These are phyloP conservation scores for Drosophila micromelanica DNA, from an alignment of 1,140 invertebrate genomes.

Conservation along the genomic window DNA sequence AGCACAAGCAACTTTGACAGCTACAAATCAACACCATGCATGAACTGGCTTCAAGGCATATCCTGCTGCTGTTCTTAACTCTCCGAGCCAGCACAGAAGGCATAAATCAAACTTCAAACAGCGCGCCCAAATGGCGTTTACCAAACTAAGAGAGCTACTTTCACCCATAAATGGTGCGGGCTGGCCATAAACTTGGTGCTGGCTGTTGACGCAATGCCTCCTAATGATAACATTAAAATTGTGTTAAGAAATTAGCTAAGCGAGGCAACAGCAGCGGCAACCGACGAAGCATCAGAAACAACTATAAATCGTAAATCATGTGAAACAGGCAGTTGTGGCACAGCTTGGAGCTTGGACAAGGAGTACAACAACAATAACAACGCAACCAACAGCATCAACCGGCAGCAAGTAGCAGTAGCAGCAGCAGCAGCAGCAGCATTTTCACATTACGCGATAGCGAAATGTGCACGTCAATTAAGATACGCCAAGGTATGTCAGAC, in stretches of 20 bases:
- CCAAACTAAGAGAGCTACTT: slow-evolving; percentile 54
- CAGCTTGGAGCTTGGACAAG: slow-evolving; percentile 24
- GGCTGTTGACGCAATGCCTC: slow-evolving; percentile 65
- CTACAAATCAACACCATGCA: slow-evolving; percentile 49
- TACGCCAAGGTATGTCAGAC: slow-evolving; percentile 77
- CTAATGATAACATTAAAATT: slow-evolving; percentile 83
- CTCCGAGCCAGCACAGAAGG: not conserved
- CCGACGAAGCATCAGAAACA: slow-evolving; percentile 18
- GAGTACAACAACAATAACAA: slow-evolving; percentile 1
- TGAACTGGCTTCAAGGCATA: not conserved
- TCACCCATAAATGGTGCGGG: slow-evolving; percentile 72
- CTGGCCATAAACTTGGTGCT: slow-evolving; percentile 53
- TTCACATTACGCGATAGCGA: slow-evolving; percentile 82
- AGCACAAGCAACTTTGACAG: slow-evolving; percentile 7
- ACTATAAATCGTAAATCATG: slow-evolving; percentile 73
- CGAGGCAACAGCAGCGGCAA: slow-evolving; percentile 9
- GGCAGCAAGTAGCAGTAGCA: slow-evolving; percentile 54
- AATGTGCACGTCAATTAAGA: slow-evolving; percentile 83
- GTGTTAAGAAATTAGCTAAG: slow-evolving; percentile 80
- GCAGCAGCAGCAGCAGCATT: slow-evolving; percentile 59
- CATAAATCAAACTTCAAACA: slow-evolving; percentile 77
- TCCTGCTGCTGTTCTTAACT: slow-evolving; percentile 48
- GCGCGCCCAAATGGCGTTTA: slow-evolving; percentile 40
- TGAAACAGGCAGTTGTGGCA: slow-evolving; percentile 39
- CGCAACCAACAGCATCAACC: slow-evolving; percentile 20